A percentile compares a stretch with the other conserved stretches of the same genome.
Evolutionary conservation across 2,888 invertebrate species (phyloP).

Genomic region (Iphiclides podalirius): DNA sequence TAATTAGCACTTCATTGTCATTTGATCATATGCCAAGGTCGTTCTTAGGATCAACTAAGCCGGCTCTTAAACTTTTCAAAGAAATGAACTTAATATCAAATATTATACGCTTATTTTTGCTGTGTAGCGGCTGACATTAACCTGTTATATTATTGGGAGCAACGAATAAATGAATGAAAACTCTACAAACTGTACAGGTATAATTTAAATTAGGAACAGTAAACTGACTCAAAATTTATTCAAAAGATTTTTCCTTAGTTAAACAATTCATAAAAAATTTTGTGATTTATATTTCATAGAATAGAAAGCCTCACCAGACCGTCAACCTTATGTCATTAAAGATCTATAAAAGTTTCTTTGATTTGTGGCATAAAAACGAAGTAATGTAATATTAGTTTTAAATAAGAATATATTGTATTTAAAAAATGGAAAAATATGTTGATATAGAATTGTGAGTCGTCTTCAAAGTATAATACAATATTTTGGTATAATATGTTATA

Average conservation of each 20-base stretch:
- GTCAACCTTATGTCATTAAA: background rate
- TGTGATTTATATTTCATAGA: conserved; percentile 41
- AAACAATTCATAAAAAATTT: too few species aligned
- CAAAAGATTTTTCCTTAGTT: background rate
- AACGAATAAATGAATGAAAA: conserved; percentile 38
- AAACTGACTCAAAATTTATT: conserved; percentile 46
- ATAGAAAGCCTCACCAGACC: conserved; percentile 43
- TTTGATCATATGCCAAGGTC: too few species aligned
- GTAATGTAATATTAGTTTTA: too few species aligned
- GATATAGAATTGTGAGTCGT: conserved; percentile 13
- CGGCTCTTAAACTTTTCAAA: too few species aligned
- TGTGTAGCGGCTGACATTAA: too few species aligned
- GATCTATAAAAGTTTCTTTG: conserved; percentile 5
- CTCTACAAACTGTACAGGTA: conserved; percentile 36
- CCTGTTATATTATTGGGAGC: conserved; percentile 23
- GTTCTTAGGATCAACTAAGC: too few species aligned
- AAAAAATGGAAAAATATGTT: too few species aligned
- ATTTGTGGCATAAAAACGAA: too few species aligned
- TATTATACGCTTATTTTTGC: too few species aligned
- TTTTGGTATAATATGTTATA: background rate
- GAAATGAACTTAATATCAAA: too few species aligned
- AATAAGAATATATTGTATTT: too few species aligned
- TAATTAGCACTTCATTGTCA: too few species aligned
- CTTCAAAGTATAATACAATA: conserved; percentile 6
- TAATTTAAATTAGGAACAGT: conserved; percentile 44